These are phyloP conservation scores for Nomada ruficornis DNA, from an alignment of 2,888 invertebrate genomes.

Conservation along the genomic window DNA sequence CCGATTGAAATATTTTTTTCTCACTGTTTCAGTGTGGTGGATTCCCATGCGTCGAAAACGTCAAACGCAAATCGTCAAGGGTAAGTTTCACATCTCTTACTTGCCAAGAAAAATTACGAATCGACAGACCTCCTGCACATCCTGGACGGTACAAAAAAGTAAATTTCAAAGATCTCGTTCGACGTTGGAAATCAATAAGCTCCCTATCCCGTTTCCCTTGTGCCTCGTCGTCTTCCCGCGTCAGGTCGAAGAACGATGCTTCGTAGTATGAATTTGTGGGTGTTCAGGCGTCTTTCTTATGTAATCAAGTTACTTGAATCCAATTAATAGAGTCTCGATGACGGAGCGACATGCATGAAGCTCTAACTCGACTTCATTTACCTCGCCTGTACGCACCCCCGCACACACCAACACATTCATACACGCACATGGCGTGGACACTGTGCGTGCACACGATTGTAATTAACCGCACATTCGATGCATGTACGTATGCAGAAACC, in stretches of 20 bases:
- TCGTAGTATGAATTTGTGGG: conserved; percentile 67
- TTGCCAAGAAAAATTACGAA: background rate
- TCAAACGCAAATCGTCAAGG: conserved; percentile 79
- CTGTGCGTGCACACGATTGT: conserved; percentile 49
- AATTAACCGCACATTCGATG: conserved; percentile 65
- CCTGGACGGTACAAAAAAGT: background rate
- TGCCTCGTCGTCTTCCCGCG: background rate
- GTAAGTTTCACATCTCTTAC: conserved; percentile 70
- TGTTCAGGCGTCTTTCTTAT: conserved; percentile 70
- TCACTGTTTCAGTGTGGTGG: conserved; percentile 80
- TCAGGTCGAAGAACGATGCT: conserved; percentile 34
- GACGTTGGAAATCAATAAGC: background rate
- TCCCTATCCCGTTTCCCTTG: background rate
- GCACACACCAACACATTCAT: background rate
- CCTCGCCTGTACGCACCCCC: conserved; percentile 16
- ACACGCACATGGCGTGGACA: background rate
- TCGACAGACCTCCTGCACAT: no score
- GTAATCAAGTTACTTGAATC: conserved; percentile 76
- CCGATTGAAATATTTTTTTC: background rate
- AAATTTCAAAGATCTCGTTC: background rate
- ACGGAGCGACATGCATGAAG: conserved; percentile 36
- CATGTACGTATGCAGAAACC: conserved; percentile 64
- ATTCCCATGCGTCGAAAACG: conserved; percentile 78
- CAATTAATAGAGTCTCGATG: conserved; percentile 74
- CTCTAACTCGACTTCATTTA: conserved; percentile 45